Evolutionary conservation across 1,140 invertebrate species (phyloP).

Genomic region (Zaprionus kolodkinae): DNA sequence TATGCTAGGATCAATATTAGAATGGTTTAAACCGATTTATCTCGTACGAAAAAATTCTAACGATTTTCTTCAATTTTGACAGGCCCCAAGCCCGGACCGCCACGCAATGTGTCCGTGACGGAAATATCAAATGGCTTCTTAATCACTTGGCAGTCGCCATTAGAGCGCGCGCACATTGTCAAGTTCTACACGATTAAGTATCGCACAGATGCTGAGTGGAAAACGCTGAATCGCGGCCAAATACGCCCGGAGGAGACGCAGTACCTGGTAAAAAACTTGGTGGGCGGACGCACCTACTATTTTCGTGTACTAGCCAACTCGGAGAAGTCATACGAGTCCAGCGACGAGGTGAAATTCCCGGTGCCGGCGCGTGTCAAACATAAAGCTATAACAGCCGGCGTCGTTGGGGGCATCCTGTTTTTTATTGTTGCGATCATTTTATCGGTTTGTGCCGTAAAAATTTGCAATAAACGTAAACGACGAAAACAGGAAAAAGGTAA

Average conservation of each 20-base stretch:
- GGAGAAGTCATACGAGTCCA: constrained; percentile 91
- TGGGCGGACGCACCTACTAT: constrained; percentile 94
- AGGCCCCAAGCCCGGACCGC: constrained; percentile 95
- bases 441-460: constrained; percentile 97
- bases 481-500: constrained; percentile 98
- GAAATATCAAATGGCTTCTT: constrained; percentile 94
- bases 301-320: constrained; percentile 95
- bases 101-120: constrained; percentile 93
- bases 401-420: constrained; percentile 97
- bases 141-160: constrained; percentile 94
- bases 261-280: constrained; percentile 95
- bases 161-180: constrained; percentile 90
- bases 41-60: constrained; percentile 33
- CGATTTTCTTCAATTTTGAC: constrained; percentile 44
- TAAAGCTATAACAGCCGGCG: constrained; percentile 96
- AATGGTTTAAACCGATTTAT: not conserved
- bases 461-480: constrained; percentile 97
- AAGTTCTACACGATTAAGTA: constrained; percentile 97
- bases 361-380: constrained; percentile 95
- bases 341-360: constrained; percentile 93
- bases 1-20: too few species aligned
- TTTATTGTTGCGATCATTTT: constrained; percentile 98
- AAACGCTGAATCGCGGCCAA: constrained; percentile 92
- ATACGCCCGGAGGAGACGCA: constrained; percentile 94
- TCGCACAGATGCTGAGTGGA: constrained; percentile 94